Conservation (phyloP, 1,140 invertebrate species). For the Aphaenogaster ashmeadi region DNA sequence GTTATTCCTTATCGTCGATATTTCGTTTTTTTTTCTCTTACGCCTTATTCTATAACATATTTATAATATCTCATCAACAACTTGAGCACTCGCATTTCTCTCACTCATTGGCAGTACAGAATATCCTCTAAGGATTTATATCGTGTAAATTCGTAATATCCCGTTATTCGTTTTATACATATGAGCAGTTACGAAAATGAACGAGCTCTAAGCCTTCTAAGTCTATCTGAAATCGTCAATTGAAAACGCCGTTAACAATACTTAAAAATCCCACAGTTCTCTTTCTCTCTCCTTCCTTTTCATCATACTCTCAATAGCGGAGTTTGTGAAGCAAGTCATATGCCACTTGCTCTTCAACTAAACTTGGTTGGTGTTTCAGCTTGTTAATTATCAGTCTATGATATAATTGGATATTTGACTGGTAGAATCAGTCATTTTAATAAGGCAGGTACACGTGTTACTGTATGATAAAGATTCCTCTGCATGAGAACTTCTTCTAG, state of each 20-base stretch:
- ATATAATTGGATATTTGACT: slow-evolving; percentile 81
- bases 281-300: neutral
- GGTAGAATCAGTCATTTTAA: slow-evolving; percentile 75
- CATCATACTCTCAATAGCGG: slow-evolving; percentile 44
- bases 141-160: slow-evolving; percentile 22
- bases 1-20: slow-evolving; percentile 30
- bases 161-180: slow-evolving; percentile 36
- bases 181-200: slow-evolving; percentile 28
- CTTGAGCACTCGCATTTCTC: slow-evolving; percentile 59
- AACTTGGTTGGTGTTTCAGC: slow-evolving; percentile 78
- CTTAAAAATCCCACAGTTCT: slow-evolving; percentile 6
- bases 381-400: slow-evolving; percentile 82
- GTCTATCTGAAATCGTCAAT: slow-evolving; percentile 21
- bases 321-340: slow-evolving; percentile 70
- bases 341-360: slow-evolving; percentile 71
- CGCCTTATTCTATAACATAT: slow-evolving; percentile 53
- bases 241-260: slow-evolving; percentile 6
- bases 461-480: slow-evolving; percentile 74
- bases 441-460: slow-evolving; percentile 77
- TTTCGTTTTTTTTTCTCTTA: slow-evolving; percentile 17
- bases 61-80: slow-evolving; percentile 58
- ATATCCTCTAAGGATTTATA: slow-evolving; percentile 39
- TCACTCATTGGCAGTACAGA: slow-evolving; percentile 61
- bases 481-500: slow-evolving; percentile 8
- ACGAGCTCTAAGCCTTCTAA: slow-evolving; percentile 29